Conservation (phyloP, 2,888 invertebrate genomes). For the Pilophorus perplexus region DNA sequence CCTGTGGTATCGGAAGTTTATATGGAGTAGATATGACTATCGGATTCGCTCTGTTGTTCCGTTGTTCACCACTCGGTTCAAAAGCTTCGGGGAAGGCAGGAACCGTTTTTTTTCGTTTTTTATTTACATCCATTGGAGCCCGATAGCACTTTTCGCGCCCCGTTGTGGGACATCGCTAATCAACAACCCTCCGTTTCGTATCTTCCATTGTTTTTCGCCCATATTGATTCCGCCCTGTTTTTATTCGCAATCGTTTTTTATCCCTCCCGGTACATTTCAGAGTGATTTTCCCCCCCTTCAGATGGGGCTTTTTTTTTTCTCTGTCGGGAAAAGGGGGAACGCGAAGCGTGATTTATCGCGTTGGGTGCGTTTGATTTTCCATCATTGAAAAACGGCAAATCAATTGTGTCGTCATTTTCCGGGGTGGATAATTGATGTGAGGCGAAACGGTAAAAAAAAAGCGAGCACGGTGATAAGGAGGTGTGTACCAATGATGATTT, state of each 20-base stretch:
- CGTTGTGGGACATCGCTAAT: slow-evolving; percentile 30
- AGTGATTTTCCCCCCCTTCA: not conserved
- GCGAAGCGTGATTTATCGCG: not conserved
- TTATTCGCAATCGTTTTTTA: not conserved
- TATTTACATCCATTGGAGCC: slow-evolving; percentile 12
- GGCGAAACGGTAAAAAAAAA: no score
- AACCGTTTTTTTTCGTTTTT: not conserved
- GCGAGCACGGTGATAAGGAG: no score
- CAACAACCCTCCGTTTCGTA: slow-evolving; percentile 25
- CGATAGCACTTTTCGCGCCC: not conserved
- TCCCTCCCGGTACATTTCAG: not conserved
- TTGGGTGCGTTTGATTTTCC: not conserved
- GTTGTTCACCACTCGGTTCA: not conserved
- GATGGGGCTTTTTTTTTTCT: not conserved
- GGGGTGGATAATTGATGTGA: no score
- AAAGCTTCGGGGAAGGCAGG: no score
- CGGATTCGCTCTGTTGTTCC: not conserved
- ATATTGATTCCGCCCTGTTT: no score
- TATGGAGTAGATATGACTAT: slow-evolving; percentile 8
- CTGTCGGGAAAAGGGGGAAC: no score
- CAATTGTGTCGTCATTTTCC: no score
- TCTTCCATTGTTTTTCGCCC: not conserved
- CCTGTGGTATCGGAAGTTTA: slow-evolving; percentile 15
- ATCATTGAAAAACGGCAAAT: not conserved
- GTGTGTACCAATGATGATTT: no score